Evolutionary conservation across 2,113 vertebrate species (phyloP).

Genomic region (Nothobranchius furzeri): DNA sequence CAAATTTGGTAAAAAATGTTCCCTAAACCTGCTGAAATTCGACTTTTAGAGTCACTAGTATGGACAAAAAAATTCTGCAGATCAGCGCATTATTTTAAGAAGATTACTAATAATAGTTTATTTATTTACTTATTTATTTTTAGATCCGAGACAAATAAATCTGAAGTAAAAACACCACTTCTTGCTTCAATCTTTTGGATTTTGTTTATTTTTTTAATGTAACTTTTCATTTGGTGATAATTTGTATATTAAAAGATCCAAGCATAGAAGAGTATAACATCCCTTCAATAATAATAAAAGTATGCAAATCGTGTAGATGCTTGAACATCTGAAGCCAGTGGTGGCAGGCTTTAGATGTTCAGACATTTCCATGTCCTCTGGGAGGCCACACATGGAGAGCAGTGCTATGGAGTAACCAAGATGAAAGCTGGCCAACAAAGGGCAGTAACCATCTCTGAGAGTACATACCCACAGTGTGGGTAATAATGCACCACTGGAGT

Average conservation of each 20-base stretch:
- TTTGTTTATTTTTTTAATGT: too few species aligned
- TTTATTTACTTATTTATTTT: too few species aligned
- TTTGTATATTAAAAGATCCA: not conserved
- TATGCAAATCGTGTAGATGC: constrained; percentile 3
- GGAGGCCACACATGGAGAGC: constrained; percentile 49
- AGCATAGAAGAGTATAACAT: not conserved
- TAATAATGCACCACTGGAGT: constrained; percentile 62
- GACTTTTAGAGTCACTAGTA: too few species aligned
- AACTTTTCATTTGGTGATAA: too few species aligned
- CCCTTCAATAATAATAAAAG: constrained; percentile 2
- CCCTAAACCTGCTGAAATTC: too few species aligned
- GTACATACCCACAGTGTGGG: constrained; percentile 73
- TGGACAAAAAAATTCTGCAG: too few species aligned
- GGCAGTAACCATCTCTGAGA: constrained; percentile 60
- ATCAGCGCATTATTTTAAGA: too few species aligned
- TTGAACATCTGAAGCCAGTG: constrained; percentile 22
- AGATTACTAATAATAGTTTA: too few species aligned
- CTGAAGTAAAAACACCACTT: too few species aligned
- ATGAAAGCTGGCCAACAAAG: constrained; percentile 63
- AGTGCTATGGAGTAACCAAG: constrained; percentile 41
- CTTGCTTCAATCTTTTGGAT: too few species aligned
- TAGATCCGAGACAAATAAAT: too few species aligned
- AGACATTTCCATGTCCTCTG: constrained; percentile 23
- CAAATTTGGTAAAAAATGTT: too few species aligned
- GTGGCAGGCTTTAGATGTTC: constrained; percentile 2